Evolutionary conservation across 2,113 vertebrate genomes (phyloP).

Genomic region (Psettodes erumei): DNA sequence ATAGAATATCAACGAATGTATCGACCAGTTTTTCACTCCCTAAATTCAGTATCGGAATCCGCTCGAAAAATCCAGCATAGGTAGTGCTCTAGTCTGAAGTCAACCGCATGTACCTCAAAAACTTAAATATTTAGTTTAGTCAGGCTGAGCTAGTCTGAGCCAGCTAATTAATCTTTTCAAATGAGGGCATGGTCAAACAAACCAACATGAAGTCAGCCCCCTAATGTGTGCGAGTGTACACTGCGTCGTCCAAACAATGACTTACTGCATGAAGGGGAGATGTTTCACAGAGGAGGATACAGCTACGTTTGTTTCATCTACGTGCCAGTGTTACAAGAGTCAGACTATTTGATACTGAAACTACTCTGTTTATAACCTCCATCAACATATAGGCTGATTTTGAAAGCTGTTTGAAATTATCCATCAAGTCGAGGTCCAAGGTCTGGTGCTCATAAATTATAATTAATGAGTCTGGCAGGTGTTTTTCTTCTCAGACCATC

Average conservation of each 20-base stretch:
- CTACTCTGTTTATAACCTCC: constrained; percentile 2
- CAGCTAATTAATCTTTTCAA: constrained; percentile 51
- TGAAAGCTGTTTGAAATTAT: constrained; percentile 37
- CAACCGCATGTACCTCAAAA: constrained; percentile 36
- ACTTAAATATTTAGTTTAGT: constrained; percentile 65
- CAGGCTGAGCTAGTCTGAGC: constrained; percentile 2
- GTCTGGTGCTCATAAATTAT: constrained; percentile 28
- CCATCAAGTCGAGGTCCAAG: constrained; percentile 19
- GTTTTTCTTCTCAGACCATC: constrained; percentile 8
- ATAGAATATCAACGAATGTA: too few relatives aligned
- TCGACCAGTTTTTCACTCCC: too few relatives aligned
- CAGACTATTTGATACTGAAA: not conserved
- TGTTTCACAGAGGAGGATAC: not conserved
- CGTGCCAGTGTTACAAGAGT: not conserved
- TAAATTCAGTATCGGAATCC: too few relatives aligned
- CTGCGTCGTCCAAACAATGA: not conserved
- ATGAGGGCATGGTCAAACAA: constrained; percentile 60
- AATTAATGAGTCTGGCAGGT: constrained; percentile 40
- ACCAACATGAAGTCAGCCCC: constrained; percentile 18
- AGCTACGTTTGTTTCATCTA: not conserved
- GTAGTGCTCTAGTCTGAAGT: too few relatives aligned
- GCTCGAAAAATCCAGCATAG: too few relatives aligned
- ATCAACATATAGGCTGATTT: constrained; percentile 1
- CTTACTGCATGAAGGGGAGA: not conserved
- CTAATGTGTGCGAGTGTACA: not conserved